These are phyloP conservation scores for Mesorhabditis sp. DNA, from an alignment of 2,888 invertebrate species.

Conservation along the genomic window DNA sequence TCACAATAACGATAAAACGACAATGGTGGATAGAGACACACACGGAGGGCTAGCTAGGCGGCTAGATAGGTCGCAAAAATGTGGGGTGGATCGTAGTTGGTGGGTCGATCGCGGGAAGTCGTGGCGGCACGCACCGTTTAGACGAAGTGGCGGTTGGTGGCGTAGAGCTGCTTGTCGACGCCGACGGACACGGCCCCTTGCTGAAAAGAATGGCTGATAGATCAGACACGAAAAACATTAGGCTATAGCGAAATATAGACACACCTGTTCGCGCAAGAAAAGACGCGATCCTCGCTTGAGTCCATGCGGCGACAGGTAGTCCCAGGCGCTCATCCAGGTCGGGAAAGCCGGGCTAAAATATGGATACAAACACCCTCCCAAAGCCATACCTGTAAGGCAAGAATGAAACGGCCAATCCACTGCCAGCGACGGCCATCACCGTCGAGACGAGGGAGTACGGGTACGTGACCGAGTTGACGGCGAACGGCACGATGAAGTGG, in stretches of 20 bases:
- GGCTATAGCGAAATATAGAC: neutral
- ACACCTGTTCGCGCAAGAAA: constrained; percentile 51
- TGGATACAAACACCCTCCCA: too few species aligned
- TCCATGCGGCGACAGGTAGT: constrained; percentile 66
- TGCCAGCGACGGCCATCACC: constrained; percentile 39
- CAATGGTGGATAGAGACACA: too few species aligned
- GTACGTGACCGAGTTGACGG: constrained; percentile 81
- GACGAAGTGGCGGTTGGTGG: constrained; percentile 50
- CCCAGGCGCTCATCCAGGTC: constrained; percentile 80
- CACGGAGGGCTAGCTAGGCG: too few species aligned
- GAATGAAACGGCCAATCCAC: constrained; percentile 71
- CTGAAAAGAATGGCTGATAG: constrained; percentile 14
- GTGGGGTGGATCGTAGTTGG: too few species aligned
- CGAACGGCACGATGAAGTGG: constrained; percentile 66
- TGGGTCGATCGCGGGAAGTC: too few species aligned
- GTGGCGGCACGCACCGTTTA: constrained; percentile 13
- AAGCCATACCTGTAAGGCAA: constrained; percentile 72
- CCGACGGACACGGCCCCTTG: constrained; percentile 52
- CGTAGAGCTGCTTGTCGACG: constrained; percentile 48
- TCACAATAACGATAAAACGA: too few species aligned
- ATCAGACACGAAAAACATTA: neutral
- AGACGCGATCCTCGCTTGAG: constrained; percentile 47
- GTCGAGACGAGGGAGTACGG: constrained; percentile 75
- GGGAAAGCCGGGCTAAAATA: constrained; percentile 68
- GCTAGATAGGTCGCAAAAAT: too few species aligned